Evolutionary conservation across 2,113 vertebrate species (phyloP).

Genomic region (Corydoras sp.): DNA sequence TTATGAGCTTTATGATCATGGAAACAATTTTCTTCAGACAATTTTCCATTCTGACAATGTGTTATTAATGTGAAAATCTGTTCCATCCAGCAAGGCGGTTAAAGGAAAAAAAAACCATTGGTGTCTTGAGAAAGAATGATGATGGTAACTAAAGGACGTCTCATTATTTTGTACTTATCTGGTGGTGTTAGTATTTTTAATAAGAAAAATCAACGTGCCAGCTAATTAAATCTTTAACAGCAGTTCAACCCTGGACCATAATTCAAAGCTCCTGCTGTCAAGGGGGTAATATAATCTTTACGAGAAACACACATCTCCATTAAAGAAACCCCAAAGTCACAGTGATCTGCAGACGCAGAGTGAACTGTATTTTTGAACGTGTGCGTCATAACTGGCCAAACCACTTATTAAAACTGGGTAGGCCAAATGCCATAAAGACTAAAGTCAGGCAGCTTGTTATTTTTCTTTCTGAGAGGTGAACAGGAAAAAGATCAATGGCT

Average conservation of each 20-base stretch:
- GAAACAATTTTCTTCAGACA: not conserved
- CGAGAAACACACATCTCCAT: slow-evolving; percentile 60
- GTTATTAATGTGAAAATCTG: not conserved
- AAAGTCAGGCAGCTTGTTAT: slow-evolving; percentile 66
- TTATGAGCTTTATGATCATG: not conserved
- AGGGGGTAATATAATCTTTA: slow-evolving; percentile 56
- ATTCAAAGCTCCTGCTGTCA: slow-evolving; percentile 45
- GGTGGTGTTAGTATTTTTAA: slow-evolving; percentile 1
- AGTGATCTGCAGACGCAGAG: slow-evolving; percentile 62
- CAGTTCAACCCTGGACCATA: slow-evolving; percentile 43
- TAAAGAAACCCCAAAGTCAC: slow-evolving; percentile 51
- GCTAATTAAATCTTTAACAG: slow-evolving; percentile 46
- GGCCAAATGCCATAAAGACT: slow-evolving; percentile 69
- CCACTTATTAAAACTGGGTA: slow-evolving; percentile 64
- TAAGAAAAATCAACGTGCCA: slow-evolving; percentile 15
- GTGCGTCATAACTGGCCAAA: slow-evolving; percentile 65
- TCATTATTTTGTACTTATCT: not conserved
- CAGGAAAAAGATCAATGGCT: slow-evolving; percentile 67
- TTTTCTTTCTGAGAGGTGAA: slow-evolving; percentile 71
- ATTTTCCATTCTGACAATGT: not conserved
- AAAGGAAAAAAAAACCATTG: not conserved
- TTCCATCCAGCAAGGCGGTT: not conserved
- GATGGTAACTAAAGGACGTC: not conserved
- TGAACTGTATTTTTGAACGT: slow-evolving; percentile 57
- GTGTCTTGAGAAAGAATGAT: no score